Base-by-base conservation (phyloP, 1,140 invertebrate species). In the Paramacrobiotus metropolitanus region DNA sequence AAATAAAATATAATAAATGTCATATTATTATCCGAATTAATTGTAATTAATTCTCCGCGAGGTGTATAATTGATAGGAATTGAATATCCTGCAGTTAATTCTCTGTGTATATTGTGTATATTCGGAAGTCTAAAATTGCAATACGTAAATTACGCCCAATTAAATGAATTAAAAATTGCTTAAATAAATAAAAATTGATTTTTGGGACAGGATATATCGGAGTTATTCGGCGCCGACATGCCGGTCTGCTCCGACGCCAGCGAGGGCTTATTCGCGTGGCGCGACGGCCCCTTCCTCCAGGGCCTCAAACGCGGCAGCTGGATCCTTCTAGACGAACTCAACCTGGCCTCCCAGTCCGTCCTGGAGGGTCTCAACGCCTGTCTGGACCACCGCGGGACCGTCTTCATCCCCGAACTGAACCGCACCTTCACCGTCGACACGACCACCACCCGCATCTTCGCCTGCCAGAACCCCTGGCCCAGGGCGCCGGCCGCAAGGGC, bases 281-380 rank as follows among this genome's bases (percentile, higher is more conserved):
- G 84, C 68, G 92, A 99, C 75, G 95, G 95, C 3, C 93, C 92
- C 0, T 81, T 99, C 63, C 73, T 99, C n/a, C 82, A 82, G 64
- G 95, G 94, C 1, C 74, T 99, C 1, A 89, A 91, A 76, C 78
- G 83, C 59, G 87, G 89, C 1, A 79, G 89, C 67, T 99, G 95
- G 95, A 85, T 99, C 67, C 76, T 99, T 18, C 75, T 99, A n/a
- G 95, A 99, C 73, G 95, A 99, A 73, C 76, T 99, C 60, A 99
- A 99, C 78, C 76, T 99, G 62, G 94, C 95, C 0, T 94, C 92
- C 0, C 95, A 99, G 73, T 89, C 92, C 0, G 93, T 99, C 2
- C 74, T 99, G 0, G 95, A 99, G 78, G 93, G 93, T 30, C 76
- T 99, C 1, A 99, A 99, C 74, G 93, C 94, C 1, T 96, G 93